phyloP scores from a whole-genome alignment of 2,797 vertebrate genomes.

The Urophycis tenuis region DNA sequence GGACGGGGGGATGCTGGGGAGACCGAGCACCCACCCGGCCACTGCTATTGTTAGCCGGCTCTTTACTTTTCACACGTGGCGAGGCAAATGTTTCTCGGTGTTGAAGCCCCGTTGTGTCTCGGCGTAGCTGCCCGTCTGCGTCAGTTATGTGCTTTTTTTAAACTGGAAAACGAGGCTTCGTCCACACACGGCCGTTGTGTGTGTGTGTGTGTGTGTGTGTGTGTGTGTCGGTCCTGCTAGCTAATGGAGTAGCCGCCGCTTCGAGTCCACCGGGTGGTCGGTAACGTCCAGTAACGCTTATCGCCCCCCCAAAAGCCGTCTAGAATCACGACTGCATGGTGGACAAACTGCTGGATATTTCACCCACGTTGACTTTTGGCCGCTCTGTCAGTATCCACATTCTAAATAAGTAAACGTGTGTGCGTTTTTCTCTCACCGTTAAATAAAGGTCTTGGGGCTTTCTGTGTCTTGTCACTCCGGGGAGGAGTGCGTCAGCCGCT shows the following conservation, averaged over 20 bases:
- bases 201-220: neutral
- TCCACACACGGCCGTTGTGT: neutral
- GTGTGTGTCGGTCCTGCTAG: neutral
- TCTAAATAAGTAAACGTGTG: no score
- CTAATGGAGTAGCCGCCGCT: no score
- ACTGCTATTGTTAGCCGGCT: constrained; percentile 64
- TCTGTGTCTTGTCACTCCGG: no score
- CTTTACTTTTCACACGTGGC: constrained; percentile 53
- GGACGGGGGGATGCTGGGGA: constrained; percentile 50
- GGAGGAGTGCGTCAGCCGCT: no score
- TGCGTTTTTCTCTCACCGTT: no score
- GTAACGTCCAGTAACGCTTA: neutral
- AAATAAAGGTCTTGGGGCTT: no score
- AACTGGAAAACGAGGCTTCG: no score
- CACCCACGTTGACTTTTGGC: neutral
- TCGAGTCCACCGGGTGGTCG: neutral
- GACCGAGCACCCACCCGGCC: constrained; percentile 36
- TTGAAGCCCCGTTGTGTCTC: neutral
- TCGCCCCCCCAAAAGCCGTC: neutral
- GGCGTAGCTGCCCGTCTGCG: neutral
- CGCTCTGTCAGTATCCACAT: neutral
- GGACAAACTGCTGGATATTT: neutral
- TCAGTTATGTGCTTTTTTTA: neutral
- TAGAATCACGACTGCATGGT: neutral
- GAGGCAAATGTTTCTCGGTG: neutral